A percentile compares a stretch with the other conserved stretches of the same genome.
These are phyloP conservation scores for Chelon labrosus DNA, from an alignment of 2,797 vertebrate genomes.

Conservation along the genomic window DNA sequence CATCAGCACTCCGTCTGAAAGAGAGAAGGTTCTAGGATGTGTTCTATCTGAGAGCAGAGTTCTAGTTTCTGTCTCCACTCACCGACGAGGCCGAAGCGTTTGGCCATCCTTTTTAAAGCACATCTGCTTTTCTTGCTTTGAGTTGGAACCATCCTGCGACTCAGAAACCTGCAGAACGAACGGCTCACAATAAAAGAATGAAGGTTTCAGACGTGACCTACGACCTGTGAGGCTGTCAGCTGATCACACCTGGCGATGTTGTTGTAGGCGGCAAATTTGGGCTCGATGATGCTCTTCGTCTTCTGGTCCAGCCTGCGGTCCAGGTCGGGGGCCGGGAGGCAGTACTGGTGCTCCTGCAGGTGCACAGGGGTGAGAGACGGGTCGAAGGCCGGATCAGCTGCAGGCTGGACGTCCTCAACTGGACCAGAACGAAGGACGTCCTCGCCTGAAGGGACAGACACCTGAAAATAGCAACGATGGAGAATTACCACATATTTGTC, in stretches of 20 bases:
- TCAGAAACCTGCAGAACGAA: slow-evolving; percentile 61
- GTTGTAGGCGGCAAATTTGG: slow-evolving; percentile 57
- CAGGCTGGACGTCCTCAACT: slow-evolving; percentile 53
- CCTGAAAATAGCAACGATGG: slow-evolving; percentile 41
- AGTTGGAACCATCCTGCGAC: slow-evolving; percentile 60
- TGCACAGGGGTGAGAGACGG: not conserved
- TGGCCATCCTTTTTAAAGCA: slow-evolving; percentile 60
- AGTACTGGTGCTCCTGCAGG: slow-evolving; percentile 73
- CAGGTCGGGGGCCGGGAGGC: slow-evolving; percentile 37
- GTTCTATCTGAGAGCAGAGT: too few relatives aligned
- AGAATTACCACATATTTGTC: too few relatives aligned
- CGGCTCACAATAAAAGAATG: too few relatives aligned
- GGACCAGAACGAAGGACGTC: slow-evolving; percentile 36
- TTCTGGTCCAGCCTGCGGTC: slow-evolving; percentile 27
- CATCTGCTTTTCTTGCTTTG: slow-evolving; percentile 54
- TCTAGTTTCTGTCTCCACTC: not conserved
- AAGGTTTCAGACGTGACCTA: too few relatives aligned
- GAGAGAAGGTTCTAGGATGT: not conserved
- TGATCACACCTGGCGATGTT: slow-evolving; percentile 68
- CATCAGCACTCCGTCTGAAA: slow-evolving; percentile 76
- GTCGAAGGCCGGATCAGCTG: not conserved
- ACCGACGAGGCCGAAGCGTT: slow-evolving; percentile 67
- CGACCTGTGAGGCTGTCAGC: too few relatives aligned
- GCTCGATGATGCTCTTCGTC: slow-evolving; percentile 34
- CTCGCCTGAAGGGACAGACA: slow-evolving; percentile 37